These are phyloP conservation scores for Heterocephalus glaber DNA, from an alignment of 2,113 vertebrate species.

Conservation along the genomic window DNA sequence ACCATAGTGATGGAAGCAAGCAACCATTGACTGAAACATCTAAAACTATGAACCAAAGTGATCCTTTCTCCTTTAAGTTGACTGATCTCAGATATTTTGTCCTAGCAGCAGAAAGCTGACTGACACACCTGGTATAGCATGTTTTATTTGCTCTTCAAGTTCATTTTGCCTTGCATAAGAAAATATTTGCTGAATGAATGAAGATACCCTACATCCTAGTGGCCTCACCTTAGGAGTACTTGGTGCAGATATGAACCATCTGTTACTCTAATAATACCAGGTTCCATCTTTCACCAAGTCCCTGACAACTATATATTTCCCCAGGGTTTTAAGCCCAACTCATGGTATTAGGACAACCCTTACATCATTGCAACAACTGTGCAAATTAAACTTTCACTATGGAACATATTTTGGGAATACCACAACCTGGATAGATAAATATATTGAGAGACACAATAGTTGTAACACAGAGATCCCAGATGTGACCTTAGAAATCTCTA, in stretches of 20 bases:
- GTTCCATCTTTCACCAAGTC: not conserved
- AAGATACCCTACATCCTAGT: rapidly evolving
- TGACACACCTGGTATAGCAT: not conserved
- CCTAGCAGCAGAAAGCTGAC: not conserved
- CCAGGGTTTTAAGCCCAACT: rapidly evolving
- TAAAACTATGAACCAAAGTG: not conserved
- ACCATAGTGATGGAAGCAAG: not conserved
- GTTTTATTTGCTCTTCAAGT: not conserved
- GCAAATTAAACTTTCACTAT: not conserved
- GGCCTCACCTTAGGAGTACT: not conserved
- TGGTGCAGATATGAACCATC: not conserved
- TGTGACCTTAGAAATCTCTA: not conserved
- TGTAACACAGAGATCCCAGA: not conserved
- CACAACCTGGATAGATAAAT: not conserved
- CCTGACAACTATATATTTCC: not conserved
- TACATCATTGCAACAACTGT: not conserved
- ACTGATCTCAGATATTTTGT: not conserved
- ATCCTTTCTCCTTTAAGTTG: not conserved
- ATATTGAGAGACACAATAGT: not conserved
- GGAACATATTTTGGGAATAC: not conserved
- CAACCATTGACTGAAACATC: not conserved
- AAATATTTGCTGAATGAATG: not conserved
- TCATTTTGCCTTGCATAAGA: not conserved
- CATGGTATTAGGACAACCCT: not conserved
- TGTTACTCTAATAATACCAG: not conserved